These are phyloP conservation scores for Micrastur ruficollis DNA, from an alignment of 2,797 vertebrate genomes.

Conservation along the genomic window DNA sequence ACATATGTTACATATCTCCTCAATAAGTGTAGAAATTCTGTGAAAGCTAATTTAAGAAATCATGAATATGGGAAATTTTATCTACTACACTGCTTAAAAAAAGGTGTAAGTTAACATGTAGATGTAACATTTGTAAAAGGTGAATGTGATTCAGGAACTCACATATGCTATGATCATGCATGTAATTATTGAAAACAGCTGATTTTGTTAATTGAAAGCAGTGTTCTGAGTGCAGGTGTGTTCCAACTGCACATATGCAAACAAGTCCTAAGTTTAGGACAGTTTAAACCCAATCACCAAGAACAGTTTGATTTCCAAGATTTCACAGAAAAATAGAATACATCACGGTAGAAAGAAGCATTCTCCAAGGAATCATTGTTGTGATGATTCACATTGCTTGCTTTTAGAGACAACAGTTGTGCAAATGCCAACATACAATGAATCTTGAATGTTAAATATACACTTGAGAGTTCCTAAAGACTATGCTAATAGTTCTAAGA, in stretches of 20 bases:
- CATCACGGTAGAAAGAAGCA: background rate
- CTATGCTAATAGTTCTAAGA: background rate
- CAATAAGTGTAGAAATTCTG: background rate
- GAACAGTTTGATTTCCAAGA: conserved; percentile 3
- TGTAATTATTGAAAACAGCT: background rate
- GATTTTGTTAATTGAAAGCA: conserved; percentile 4
- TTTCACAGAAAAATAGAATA: conserved; percentile 14
- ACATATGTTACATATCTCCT: background rate
- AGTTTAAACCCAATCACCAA: conserved; percentile 14
- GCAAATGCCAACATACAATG: background rate
- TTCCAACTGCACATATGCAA: background rate
- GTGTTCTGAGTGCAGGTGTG: background rate
- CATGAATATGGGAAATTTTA: background rate
- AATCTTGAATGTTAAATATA: conserved; percentile 6
- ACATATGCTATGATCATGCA: background rate
- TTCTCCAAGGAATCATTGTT: conserved; percentile 31
- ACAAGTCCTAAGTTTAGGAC: background rate
- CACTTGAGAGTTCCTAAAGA: conserved; percentile 13
- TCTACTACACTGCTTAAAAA: background rate
- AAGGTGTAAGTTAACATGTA: background rate
- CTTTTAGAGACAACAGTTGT: conserved; percentile 47
- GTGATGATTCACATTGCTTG: conserved; percentile 20
- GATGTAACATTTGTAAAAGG: background rate
- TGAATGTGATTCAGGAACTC: background rate
- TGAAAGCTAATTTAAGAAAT: background rate